Evolutionary conservation across 2,888 invertebrate genomes (phyloP).

Genomic region (Diplolepis rosae): DNA sequence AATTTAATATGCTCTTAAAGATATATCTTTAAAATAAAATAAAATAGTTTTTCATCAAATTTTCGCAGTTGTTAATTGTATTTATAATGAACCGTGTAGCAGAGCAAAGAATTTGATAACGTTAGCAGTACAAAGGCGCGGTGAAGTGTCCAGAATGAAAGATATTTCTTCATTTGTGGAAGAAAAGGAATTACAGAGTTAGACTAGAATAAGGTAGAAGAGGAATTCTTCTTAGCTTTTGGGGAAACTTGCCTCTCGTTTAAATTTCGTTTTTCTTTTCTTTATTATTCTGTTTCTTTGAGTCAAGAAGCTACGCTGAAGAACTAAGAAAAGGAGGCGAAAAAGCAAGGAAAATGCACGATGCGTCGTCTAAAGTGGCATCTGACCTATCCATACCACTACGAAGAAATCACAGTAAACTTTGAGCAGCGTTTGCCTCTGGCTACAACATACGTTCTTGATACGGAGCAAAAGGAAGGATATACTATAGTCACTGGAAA

Average conservation of each 20-base stretch:
- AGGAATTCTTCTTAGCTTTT: conserved; percentile 36
- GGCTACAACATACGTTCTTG: conserved; percentile 47
- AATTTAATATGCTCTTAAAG: too few species aligned
- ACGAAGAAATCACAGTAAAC: conserved; percentile 55
- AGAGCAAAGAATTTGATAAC: conserved; percentile 68
- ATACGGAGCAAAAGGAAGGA: conserved; percentile 48
- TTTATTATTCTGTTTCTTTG: conserved; percentile 38
- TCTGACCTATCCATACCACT: conserved; percentile 55
- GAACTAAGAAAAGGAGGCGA: conserved; percentile 24
- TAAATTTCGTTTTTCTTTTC: conserved; percentile 67
- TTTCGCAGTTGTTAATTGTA: too few species aligned
- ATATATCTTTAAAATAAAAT: too few species aligned
- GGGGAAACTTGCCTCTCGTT: conserved; percentile 61
- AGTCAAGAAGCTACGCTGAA: conserved; percentile 13
- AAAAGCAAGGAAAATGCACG: conserved; percentile 35
- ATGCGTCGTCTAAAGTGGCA: conserved; percentile 48
- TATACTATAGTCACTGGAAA: conserved; percentile 37
- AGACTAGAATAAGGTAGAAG: conserved; percentile 34
- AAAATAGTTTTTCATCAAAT: too few species aligned
- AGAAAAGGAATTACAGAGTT: conserved; percentile 35
- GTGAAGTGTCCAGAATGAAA: conserved; percentile 62
- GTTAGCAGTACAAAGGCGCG: conserved; percentile 63
- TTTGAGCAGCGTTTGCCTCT: conserved; percentile 50
- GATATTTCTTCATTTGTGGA: conserved; percentile 44
- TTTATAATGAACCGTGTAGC: too few species aligned